A percentile compares a stretch with the other conserved stretches of the same genome.
Conservation (phyloP, 2,797 vertebrate genomes). For the Tapera naevia region DNA sequence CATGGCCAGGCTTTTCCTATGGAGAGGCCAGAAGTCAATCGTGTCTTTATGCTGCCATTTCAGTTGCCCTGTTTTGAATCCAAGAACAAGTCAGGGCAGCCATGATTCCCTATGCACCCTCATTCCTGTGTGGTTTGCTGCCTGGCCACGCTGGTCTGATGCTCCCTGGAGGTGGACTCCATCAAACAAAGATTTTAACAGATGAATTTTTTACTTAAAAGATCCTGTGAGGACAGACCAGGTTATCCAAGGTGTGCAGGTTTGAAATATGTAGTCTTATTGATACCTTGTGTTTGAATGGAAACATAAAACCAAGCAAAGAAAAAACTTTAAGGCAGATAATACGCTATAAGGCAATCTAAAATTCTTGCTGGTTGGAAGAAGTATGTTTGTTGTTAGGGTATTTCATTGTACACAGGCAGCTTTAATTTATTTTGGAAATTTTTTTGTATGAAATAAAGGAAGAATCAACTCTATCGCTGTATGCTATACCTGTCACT, state of each 20-base stretch:
- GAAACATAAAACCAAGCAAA: not conserved
- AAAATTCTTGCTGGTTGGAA: not conserved
- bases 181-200: not conserved
- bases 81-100: not conserved
- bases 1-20: not conserved
- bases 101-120: not conserved
- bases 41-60: slow-evolving; percentile 9
- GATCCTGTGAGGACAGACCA: not conserved
- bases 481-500: not conserved
- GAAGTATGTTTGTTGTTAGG: not conserved
- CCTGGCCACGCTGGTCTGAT: not conserved
- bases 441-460: not conserved
- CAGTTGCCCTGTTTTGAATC: not conserved
- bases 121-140: not conserved
- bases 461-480: not conserved
- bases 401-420: not conserved
- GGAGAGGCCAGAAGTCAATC: not conserved
- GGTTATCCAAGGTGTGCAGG: not conserved
- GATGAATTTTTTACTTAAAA: not conserved
- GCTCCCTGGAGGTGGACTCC: not conserved
- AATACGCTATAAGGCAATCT: not conserved
- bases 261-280: not conserved
- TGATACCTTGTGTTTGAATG: not conserved
- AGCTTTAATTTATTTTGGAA: not conserved
- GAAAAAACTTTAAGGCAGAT: not conserved